These are phyloP conservation scores for Lamellibrachia satsuma DNA, from an alignment of 2,888 invertebrate species.

Conservation along the genomic window DNA sequence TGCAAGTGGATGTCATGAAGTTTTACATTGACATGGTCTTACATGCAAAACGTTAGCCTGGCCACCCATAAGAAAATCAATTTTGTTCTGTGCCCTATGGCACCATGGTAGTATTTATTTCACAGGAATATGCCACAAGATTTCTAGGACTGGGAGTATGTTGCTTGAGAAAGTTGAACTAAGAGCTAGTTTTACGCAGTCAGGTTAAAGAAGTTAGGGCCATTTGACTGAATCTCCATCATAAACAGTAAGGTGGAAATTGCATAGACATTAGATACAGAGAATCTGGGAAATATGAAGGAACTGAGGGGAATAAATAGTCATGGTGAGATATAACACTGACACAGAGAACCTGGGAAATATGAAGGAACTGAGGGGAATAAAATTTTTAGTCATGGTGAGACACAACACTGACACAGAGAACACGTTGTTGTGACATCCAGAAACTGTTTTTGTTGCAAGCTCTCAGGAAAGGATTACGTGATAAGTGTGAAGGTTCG, in stretches of 20 bases:
- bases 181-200: not conserved
- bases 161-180: not conserved
- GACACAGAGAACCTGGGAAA: not conserved
- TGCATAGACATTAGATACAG: not conserved
- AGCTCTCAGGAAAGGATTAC: slow-evolving; percentile 12
- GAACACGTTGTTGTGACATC: not conserved
- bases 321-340: not conserved
- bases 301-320: not conserved
- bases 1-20: no score
- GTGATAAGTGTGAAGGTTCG: slow-evolving; percentile 6
- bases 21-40: no score
- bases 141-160: not conserved
- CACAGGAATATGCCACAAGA: not conserved
- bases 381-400: not conserved
- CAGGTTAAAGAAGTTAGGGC: not conserved
- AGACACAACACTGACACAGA: not conserved
- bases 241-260: not conserved
- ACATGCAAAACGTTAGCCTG: no score
- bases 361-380: not conserved
- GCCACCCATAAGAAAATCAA: no score
- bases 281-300: no score
- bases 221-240: not conserved
- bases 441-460: not conserved
- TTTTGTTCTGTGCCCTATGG: not conserved
- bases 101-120: not conserved